These are phyloP conservation scores for Odontamblyopus rebecca DNA, from an alignment of 2,797 vertebrate genomes.

Conservation along the genomic window DNA sequence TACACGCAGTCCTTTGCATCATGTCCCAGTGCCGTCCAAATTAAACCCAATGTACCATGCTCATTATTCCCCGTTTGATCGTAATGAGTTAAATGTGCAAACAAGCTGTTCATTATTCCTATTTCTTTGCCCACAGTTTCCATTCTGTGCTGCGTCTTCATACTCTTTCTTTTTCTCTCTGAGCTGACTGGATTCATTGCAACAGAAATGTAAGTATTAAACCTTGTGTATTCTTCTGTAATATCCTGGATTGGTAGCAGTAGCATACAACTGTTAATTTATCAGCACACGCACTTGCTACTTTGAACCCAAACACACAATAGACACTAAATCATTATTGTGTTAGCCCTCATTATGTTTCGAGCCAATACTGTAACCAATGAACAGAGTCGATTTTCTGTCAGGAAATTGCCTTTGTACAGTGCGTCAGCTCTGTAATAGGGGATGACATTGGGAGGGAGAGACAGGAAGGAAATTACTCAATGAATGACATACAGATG, in stretches of 20 bases:
- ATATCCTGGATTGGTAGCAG: slow-evolving; percentile 26
- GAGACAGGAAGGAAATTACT: slow-evolving; percentile 59
- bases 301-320: slow-evolving; percentile 17
- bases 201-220: slow-evolving; percentile 93
- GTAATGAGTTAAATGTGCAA: slow-evolving; percentile 13
- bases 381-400: slow-evolving; percentile 38
- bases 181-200: slow-evolving; percentile 98
- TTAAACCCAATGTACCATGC: slow-evolving; percentile 8
- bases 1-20: slow-evolving; percentile 30
- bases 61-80: slow-evolving; percentile 5
- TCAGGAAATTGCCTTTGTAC: slow-evolving; percentile 65
- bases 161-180: slow-evolving; percentile 98
- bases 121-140: slow-evolving; percentile 86
- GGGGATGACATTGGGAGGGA: slow-evolving; percentile 34
- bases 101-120: slow-evolving; percentile 18
- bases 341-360: slow-evolving; percentile 34
- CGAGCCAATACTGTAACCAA: slow-evolving; percentile 32
- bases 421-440: slow-evolving; percentile 61
- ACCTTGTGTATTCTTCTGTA: neutral
- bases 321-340: slow-evolving; percentile 34
- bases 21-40: slow-evolving; percentile 27
- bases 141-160: slow-evolving; percentile 97
- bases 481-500: slow-evolving; percentile 23
- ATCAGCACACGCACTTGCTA: slow-evolving; percentile 11
- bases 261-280: neutral